Conservation (phyloP, 2,888 invertebrate genomes). For the Polia nebulosa region DNA sequence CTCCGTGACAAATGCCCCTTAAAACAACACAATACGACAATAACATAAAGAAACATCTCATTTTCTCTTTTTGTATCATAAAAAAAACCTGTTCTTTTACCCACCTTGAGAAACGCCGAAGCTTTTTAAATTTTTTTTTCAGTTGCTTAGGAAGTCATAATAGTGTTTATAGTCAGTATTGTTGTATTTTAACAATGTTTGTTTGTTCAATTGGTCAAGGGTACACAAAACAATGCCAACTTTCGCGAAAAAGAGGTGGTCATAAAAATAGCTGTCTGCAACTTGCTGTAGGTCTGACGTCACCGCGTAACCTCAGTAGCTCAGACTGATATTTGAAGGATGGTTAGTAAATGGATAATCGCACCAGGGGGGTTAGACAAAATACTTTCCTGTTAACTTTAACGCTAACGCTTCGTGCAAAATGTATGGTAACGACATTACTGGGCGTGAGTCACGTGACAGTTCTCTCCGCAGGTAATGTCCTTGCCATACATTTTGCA, state of each 20-base stretch:
- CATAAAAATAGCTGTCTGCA: slow-evolving; percentile 62
- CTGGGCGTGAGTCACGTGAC: too few species aligned
- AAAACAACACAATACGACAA: slow-evolving; percentile 66
- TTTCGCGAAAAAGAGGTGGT: slow-evolving; percentile 72
- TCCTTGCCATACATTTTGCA: too few species aligned
- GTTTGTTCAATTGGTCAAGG: slow-evolving; percentile 74
- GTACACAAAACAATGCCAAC: slow-evolving; percentile 68
- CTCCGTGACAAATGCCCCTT: slow-evolving; percentile 54
- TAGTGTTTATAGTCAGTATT: slow-evolving; percentile 71
- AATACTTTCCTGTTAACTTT: too few species aligned
- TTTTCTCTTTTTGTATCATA: slow-evolving; percentile 51
- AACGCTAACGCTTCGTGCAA: too few species aligned
- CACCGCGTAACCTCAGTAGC: slow-evolving; percentile 3
- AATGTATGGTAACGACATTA: too few species aligned
- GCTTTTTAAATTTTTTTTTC: slow-evolving; percentile 69
- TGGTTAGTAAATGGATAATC: not conserved
- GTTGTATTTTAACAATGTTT: slow-evolving; percentile 69
- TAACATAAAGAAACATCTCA: slow-evolving; percentile 60
- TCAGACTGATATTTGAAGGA: slow-evolving; percentile 16
- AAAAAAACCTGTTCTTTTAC: slow-evolving; percentile 59
- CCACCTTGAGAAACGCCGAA: slow-evolving; percentile 67
- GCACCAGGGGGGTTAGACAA: too few species aligned
- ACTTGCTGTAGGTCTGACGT: slow-evolving; percentile 7
- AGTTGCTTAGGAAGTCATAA: slow-evolving; percentile 73
- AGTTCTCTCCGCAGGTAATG: too few species aligned